These are phyloP conservation scores for Lasaia peninsularis DNA, from an alignment of 1,140 invertebrate genomes.

Conservation along the genomic window DNA sequence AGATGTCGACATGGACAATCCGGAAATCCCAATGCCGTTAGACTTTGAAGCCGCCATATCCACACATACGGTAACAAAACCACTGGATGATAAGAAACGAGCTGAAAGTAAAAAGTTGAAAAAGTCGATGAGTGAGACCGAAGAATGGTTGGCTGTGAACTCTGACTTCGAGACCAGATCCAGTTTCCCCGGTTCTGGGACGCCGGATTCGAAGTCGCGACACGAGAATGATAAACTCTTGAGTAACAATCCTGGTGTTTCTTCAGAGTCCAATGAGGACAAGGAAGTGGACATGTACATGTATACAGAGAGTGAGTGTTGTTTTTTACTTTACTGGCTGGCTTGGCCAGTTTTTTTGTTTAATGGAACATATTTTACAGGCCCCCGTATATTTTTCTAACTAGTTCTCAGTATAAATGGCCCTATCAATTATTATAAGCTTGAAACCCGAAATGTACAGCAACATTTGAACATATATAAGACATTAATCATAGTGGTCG, in stretches of 20 bases:
- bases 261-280: conserved; percentile 48
- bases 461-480: too few species aligned
- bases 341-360: too few species aligned
- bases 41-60: conserved; percentile 61
- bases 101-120: conserved; percentile 33
- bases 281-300: conserved; percentile 47
- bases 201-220: conserved; percentile 52
- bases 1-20: neutral
- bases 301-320: conserved; percentile 58
- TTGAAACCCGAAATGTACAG: too few species aligned
- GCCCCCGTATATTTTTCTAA: too few species aligned
- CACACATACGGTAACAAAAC: conserved; percentile 57
- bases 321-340: neutral
- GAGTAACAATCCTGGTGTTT: conserved; percentile 22
- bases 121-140: conserved; percentile 47
- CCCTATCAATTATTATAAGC: too few species aligned
- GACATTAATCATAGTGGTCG: too few species aligned
- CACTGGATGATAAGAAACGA: conserved; percentile 18
- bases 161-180: conserved; percentile 62
- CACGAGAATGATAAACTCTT: conserved; percentile 23
- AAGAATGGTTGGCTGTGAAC: conserved; percentile 44
- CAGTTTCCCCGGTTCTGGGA: conserved; percentile 54
- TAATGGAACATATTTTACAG: too few species aligned
- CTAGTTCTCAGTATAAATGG: too few species aligned
- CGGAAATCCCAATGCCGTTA: conserved; percentile 18